Evolutionary conservation across 2,797 vertebrate genomes (phyloP).

Genomic region (Acomys russatus): DNA sequence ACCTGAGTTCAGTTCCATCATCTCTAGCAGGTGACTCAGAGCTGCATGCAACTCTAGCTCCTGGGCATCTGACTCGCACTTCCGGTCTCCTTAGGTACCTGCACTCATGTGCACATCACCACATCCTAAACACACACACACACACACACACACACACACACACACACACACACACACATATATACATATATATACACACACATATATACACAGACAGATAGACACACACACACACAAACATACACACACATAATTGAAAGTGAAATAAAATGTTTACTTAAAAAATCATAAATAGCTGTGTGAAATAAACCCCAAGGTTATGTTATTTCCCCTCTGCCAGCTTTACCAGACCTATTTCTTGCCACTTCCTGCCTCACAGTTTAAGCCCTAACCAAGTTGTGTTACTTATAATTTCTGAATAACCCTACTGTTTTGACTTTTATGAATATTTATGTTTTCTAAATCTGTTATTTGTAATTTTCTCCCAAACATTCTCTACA

Average conservation of each 20-base stretch:
- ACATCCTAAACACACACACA: not conserved
- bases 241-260: not conserved
- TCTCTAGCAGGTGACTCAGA: not conserved
- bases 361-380: not conserved
- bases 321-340: not conserved
- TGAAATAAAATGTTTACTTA: not conserved
- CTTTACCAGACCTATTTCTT: not conserved
- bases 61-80: too few relatives aligned
- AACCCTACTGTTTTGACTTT: not conserved
- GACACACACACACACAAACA: not conserved
- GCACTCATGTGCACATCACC: not conserved
- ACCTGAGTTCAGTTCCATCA: too few relatives aligned
- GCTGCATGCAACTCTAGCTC: not conserved
- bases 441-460: conserved; percentile 1
- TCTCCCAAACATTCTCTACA: not conserved
- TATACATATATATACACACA: not conserved
- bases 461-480: not conserved
- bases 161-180: not conserved
- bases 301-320: not conserved
- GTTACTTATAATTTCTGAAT: not conserved
- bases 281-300: not conserved
- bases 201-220: not conserved
- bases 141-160: not conserved
- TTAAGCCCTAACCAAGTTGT: not conserved
- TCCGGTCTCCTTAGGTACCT: not conserved